Conservation (phyloP, 2,888 invertebrate genomes). For the Lycaena phlaeas region DNA sequence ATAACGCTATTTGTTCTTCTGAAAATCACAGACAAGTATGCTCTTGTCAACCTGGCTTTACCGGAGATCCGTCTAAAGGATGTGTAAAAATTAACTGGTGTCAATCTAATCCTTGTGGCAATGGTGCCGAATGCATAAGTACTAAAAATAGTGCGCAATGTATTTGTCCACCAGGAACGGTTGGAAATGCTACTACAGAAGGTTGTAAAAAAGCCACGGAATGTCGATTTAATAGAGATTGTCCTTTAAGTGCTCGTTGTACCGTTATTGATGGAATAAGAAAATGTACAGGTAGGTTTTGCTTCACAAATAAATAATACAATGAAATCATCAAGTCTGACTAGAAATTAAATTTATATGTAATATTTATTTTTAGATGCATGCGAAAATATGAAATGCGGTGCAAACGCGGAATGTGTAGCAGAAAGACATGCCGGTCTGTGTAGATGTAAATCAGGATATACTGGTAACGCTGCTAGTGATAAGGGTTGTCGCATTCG, state of each 20-base stretch:
- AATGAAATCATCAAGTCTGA: too few relatives aligned
- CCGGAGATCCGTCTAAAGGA: slow-evolving; percentile 81
- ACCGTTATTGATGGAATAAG: slow-evolving; percentile 78
- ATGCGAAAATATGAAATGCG: slow-evolving; percentile 84
- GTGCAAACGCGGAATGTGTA: slow-evolving; percentile 87
- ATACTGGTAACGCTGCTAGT: slow-evolving; percentile 83
- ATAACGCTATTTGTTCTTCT: slow-evolving; percentile 88
- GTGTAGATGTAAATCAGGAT: slow-evolving; percentile 86
- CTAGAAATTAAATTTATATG: neutral
- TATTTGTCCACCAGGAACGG: slow-evolving; percentile 81
- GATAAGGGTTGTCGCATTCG: slow-evolving; percentile 82
- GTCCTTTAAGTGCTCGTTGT: slow-evolving; percentile 86
- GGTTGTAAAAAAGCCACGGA: slow-evolving; percentile 88
- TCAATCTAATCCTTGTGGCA: slow-evolving; percentile 83
- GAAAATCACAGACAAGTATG: slow-evolving; percentile 82
- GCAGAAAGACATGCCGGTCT: slow-evolving; percentile 82
- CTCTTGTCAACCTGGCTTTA: slow-evolving; percentile 90
- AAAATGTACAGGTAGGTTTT: slow-evolving; percentile 80
- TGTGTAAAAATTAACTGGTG: slow-evolving; percentile 87
- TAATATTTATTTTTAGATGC: slow-evolving; percentile 69
- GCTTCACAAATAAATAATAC: slow-evolving; percentile 5
- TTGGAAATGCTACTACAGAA: slow-evolving; percentile 89
- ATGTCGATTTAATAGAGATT: slow-evolving; percentile 84
- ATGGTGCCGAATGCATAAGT: slow-evolving; percentile 86
- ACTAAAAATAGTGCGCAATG: slow-evolving; percentile 86